A percentile compares a stretch with the other conserved stretches of the same genome.
Evolutionary conservation across 1,140 invertebrate genomes (phyloP).

Genomic region (Tenebrio molitor): DNA sequence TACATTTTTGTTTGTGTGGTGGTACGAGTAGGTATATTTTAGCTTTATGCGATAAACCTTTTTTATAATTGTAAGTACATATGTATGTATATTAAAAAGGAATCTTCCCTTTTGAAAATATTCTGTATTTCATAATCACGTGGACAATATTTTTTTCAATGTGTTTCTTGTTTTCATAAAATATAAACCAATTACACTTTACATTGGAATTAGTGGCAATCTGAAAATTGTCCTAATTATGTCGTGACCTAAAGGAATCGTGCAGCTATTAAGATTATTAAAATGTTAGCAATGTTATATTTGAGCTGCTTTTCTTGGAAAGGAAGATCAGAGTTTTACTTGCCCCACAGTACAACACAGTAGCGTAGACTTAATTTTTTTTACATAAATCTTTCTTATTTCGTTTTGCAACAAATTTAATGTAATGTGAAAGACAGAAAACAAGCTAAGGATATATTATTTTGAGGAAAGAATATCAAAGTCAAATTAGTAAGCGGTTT

Average conservation of each 20-base stretch:
- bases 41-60: too few species aligned
- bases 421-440: too few species aligned
- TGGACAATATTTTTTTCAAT: too few species aligned
- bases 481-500: too few species aligned
- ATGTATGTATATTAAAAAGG: not conserved
- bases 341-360: conserved; percentile 11
- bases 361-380: conserved; percentile 18
- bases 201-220: conserved; percentile 34
- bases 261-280: conserved; percentile 58
- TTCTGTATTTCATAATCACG: too few species aligned
- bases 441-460: too few species aligned
- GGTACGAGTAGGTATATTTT: too few species aligned
- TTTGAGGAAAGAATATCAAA: too few species aligned
- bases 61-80: too few species aligned
- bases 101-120: not conserved
- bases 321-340: conserved; percentile 37
- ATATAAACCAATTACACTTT: conserved; percentile 30
- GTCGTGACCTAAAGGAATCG: conserved; percentile 58
- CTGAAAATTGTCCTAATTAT: conserved; percentile 57
- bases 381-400: not conserved
- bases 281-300: conserved; percentile 50
- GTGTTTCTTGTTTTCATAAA: conserved; percentile 12
- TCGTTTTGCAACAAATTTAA: not conserved
- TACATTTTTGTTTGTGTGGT: too few species aligned
- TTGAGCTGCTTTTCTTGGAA: conserved; percentile 52